These are phyloP conservation scores for Drosophila siamana DNA, from an alignment of 2,888 invertebrate species.

Conservation along the genomic window DNA sequence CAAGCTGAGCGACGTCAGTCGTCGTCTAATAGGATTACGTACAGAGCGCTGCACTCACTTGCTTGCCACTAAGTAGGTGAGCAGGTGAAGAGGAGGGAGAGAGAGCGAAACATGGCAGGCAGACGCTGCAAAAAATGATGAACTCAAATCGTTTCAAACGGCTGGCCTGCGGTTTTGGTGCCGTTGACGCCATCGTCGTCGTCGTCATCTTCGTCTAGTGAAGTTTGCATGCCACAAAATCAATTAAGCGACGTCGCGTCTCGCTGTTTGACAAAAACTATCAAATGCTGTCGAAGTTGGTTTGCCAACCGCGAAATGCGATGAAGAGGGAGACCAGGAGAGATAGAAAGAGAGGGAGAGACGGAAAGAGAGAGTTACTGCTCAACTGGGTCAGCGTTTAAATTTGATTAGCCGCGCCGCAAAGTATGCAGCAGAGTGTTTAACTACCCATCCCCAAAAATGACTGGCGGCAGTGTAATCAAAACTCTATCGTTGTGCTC, in stretches of 20 bases:
- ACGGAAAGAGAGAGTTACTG: background rate
- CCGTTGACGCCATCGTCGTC: slow-evolving; percentile 8
- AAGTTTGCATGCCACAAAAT: slow-evolving; percentile 74
- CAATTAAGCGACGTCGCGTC: slow-evolving; percentile 65
- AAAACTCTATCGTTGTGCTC: slow-evolving; percentile 3
- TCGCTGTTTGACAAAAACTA: slow-evolving; percentile 31
- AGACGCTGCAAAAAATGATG: slow-evolving; percentile 39
- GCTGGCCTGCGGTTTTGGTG: slow-evolving; percentile 62
- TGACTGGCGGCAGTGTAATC: background rate
- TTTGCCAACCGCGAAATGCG: slow-evolving; percentile 42
- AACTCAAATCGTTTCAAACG: slow-evolving; percentile 58
- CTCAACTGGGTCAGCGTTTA: slow-evolving; percentile 57
- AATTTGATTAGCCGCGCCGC: slow-evolving; percentile 59
- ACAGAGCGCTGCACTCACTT: slow-evolving; percentile 43
- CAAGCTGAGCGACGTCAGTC: slow-evolving; percentile 29
- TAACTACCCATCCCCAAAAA: background rate
- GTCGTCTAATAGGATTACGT: slow-evolving; percentile 74
- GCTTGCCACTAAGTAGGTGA: slow-evolving; percentile 61
- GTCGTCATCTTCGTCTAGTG: slow-evolving; percentile 44
- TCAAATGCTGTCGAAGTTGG: slow-evolving; percentile 65
- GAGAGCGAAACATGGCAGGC: background rate
- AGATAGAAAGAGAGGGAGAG: too few relatives aligned
- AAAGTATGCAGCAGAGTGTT: slow-evolving; percentile 25
- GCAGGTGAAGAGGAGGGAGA: slow-evolving; percentile 5
- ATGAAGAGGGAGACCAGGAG: too few relatives aligned